Conservation (phyloP, 1,140 invertebrate genomes). For the Sweltsa coloradensis region DNA sequence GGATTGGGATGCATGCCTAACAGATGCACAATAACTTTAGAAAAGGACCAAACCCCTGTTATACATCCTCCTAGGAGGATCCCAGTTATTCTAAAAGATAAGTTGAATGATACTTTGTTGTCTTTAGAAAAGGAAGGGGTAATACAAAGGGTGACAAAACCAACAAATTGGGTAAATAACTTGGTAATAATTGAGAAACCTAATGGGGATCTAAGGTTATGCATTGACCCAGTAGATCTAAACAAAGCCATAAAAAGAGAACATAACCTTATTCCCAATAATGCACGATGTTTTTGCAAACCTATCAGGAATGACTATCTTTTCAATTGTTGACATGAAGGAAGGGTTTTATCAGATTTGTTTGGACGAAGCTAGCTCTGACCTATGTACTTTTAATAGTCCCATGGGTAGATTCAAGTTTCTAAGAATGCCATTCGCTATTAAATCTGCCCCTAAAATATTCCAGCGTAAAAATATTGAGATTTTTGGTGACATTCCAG, state of each 20-base stretch:
- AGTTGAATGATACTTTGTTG: no score
- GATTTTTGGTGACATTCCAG: slow-evolving; percentile 21
- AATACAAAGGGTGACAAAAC: slow-evolving; percentile 22
- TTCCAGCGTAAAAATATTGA: slow-evolving; percentile 15
- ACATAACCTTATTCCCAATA: slow-evolving; percentile 28
- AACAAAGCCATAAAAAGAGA: slow-evolving; percentile 28
- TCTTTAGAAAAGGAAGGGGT: slow-evolving; percentile 16
- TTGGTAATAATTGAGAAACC: slow-evolving; percentile 28
- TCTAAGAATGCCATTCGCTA: slow-evolving; percentile 29
- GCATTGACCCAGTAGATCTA: slow-evolving; percentile 27
- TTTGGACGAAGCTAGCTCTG: slow-evolving; percentile 24
- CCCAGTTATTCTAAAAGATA: no score
- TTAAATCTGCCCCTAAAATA: slow-evolving; percentile 25
- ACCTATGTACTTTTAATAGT: slow-evolving; percentile 32
- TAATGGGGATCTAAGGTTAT: slow-evolving; percentile 26
- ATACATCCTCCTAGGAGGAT: no score
- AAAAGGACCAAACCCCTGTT: no score
- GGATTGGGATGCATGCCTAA: no score
- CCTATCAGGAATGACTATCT: slow-evolving; percentile 23
- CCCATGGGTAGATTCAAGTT: slow-evolving; percentile 31
- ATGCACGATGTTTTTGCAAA: slow-evolving; percentile 29
- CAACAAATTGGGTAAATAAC: slow-evolving; percentile 28
- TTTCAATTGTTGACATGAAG: slow-evolving; percentile 13
- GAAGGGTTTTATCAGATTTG: slow-evolving; percentile 30
- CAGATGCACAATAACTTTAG: no score